phyloP scores from a whole-genome alignment of 2,797 vertebrate species.

The Tragopan temminckii region DNA sequence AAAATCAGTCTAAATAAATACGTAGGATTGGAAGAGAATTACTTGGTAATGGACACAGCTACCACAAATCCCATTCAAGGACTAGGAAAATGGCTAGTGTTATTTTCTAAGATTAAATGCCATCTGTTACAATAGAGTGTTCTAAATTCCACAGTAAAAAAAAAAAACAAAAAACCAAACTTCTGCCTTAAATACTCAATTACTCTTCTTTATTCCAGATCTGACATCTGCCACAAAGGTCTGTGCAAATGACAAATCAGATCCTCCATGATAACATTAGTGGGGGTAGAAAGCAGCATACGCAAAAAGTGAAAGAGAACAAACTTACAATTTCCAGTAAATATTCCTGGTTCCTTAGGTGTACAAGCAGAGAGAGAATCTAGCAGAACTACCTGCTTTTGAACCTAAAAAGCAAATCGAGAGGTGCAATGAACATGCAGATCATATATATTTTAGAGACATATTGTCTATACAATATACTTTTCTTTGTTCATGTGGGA shows the following conservation, averaged over 20 bases:
- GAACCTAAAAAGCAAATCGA: constrained; percentile 73
- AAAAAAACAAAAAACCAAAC: neutral
- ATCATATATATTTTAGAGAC: neutral
- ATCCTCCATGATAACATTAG: neutral
- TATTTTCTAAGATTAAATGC: constrained; percentile 45
- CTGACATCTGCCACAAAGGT: constrained; percentile 28
- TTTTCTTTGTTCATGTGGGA: fast-evolving
- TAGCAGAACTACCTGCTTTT: constrained; percentile 67
- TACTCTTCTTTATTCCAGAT: constrained; percentile 16
- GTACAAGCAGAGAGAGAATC: constrained; percentile 59
- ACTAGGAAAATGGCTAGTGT: constrained; percentile 23
- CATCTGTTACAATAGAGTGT: neutral
- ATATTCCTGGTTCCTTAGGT: constrained; percentile 86
- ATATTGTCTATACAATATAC: neutral
- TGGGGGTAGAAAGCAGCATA: neutral
- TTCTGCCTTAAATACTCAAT: constrained; percentile 36
- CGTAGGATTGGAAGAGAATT: constrained; percentile 9
- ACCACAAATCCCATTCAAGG: constrained; percentile 16
- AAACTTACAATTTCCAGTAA: constrained; percentile 89
- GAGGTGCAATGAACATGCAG: neutral
- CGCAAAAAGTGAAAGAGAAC: constrained; percentile 17
- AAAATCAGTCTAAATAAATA: constrained; percentile 1
- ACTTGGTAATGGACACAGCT: constrained; percentile 14
- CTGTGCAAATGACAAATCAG: neutral
- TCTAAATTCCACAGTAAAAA: constrained; percentile 16